phyloP scores from a whole-genome alignment of 2,113 vertebrate genomes.

The Myiozetetes cayanensis region DNA sequence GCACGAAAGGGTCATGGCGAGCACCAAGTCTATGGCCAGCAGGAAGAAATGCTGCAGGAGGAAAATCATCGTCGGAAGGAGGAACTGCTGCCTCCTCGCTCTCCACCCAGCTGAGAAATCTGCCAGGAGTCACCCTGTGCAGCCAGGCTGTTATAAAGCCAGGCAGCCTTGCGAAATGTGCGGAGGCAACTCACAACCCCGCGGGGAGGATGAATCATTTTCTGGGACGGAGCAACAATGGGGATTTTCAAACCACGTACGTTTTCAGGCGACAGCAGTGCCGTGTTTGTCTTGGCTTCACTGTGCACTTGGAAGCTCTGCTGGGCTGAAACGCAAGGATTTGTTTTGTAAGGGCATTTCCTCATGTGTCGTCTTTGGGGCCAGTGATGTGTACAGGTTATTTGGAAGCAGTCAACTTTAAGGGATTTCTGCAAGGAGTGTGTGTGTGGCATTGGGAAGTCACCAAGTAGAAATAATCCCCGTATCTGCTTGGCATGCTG shows the following conservation, averaged over 20 bases:
- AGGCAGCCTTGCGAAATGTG: constrained; percentile 48
- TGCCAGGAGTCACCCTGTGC: background rate
- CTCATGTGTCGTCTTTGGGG: background rate
- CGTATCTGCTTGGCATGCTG: background rate
- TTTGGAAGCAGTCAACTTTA: background rate
- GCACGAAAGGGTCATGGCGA: constrained; percentile 46
- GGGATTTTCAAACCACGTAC: background rate
- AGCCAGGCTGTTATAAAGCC: constrained; percentile 9
- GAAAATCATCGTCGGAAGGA: background rate
- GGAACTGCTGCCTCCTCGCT: background rate
- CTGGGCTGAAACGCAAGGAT: background rate
- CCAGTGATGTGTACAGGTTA: background rate
- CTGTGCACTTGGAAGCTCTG: background rate
- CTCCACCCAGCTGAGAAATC: background rate
- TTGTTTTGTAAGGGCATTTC: background rate
- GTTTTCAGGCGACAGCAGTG: background rate
- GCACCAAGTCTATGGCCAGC: constrained; percentile 41
- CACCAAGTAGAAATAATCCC: background rate
- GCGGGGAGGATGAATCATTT: constrained; percentile 37
- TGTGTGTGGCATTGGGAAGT: background rate
- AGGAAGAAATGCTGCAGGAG: constrained; percentile 5
- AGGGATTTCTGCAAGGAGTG: background rate
- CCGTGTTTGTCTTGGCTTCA: background rate
- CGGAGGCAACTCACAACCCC: constrained; percentile 7
- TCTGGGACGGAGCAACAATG: background rate